Evolutionary conservation across 2,888 invertebrate species (phyloP), one percentile per base, ranked within the genome.

Genomic region (Dusona sp.): DNA sequence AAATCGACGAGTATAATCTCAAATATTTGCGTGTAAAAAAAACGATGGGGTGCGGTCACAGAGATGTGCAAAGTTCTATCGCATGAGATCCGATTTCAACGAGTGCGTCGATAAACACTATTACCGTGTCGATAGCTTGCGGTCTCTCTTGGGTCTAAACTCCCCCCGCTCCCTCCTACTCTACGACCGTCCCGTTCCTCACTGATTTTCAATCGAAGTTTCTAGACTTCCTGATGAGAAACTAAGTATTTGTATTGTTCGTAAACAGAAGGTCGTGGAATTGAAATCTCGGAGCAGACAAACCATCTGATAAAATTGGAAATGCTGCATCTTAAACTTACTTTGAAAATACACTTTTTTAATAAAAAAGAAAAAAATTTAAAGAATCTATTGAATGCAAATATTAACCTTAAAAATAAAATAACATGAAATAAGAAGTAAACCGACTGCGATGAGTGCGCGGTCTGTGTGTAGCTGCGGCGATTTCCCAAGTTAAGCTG

Each of bases 61-160:
- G 64, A 33, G 72, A 78, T 64, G 78, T 48, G 57, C 16, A 67
- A 42, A 19, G 6, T 19, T n/a, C 68, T 78, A 78, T 83, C 68
- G 72, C 25, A 19, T 22, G 38, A 54, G 48, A 33, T 83, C 83
- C 78, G 78, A 83, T 78, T 83, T 78, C 83, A 83, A 83, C 65
- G 83, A 83, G 72, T 78, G 83, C 65, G 22, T 83, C 83, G 78
- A 83, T 72, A 67, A 82, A 83, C 78, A 72, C 72, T 78, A 72
- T 83, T 83, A 83, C 22, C 38, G 48, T 36, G 36, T 72, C 83
- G 72, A 78, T 83, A 51, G 29, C 64, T 78, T 36, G 65, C 16
- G 36, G 78, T 42, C 36, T 65, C 36, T 65, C 51, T 70, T 64
- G 25, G 29, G 64, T 64, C 78, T 1, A 22, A 6, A 7, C 6